phyloP scores from a whole-genome alignment of 2,888 invertebrate genomes.

The Agrochola lychnidis region DNA sequence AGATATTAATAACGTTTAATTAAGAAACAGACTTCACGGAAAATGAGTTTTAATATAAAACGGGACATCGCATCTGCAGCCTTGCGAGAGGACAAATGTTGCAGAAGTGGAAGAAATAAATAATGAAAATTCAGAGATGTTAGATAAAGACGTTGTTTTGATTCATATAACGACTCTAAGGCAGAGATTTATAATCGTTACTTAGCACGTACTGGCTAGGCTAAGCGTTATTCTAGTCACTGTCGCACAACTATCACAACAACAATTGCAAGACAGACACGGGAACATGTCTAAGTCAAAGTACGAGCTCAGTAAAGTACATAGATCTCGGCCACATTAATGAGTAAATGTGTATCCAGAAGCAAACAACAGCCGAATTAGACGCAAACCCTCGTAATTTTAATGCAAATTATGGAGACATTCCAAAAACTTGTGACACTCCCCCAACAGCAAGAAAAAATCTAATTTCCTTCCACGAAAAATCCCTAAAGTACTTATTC shows the following conservation, averaged over 20 bases:
- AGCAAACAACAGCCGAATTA: slow-evolving; percentile 23
- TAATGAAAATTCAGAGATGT: slow-evolving; percentile 17
- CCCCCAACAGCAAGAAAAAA: slow-evolving; percentile 51
- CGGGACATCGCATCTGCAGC: slow-evolving; percentile 58
- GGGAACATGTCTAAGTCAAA: not conserved
- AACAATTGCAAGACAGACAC: not conserved
- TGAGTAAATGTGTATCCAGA: slow-evolving; percentile 9
- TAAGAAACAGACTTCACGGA: slow-evolving; percentile 66
- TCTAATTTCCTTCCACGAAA: slow-evolving; percentile 60
- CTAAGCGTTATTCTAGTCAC: not conserved
- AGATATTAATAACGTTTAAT: slow-evolving; percentile 70
- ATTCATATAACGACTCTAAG: not conserved
- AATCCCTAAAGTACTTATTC: slow-evolving; percentile 56
- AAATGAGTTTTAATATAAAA: slow-evolving; percentile 67
- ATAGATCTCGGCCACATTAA: not conserved
- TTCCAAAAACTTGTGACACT: slow-evolving; percentile 52
- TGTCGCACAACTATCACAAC: not conserved
- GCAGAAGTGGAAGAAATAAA: slow-evolving; percentile 22
- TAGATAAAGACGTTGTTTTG: not conserved
- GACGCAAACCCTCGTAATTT: slow-evolving; percentile 31
- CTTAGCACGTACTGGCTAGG: not conserved
- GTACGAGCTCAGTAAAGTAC: not conserved
- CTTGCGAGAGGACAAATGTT: slow-evolving; percentile 45
- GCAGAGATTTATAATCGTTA: not conserved
- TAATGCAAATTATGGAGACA: slow-evolving; percentile 49